A percentile compares a stretch with the other conserved stretches of the same genome.
Evolutionary conservation across 2,113 vertebrate genomes (phyloP).

Genomic region (Engystomops pustulosus): DNA sequence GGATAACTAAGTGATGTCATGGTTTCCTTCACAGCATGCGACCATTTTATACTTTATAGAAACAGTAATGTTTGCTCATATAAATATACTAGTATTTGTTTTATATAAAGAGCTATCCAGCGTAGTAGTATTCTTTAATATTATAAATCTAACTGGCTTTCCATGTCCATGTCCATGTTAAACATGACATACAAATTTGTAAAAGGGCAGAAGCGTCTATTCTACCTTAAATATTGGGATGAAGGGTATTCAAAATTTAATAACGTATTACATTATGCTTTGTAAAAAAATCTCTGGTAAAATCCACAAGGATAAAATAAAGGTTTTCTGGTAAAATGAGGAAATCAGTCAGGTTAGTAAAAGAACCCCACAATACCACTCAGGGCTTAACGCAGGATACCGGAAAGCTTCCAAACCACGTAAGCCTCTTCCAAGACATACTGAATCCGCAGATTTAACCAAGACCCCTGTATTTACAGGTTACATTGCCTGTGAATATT

Average conservation of each 20-base stretch:
- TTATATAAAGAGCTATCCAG: too few relatives aligned
- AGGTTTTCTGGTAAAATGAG: constrained; percentile 28
- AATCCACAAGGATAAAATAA: constrained; percentile 20
- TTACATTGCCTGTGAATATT: background rate
- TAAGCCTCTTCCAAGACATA: constrained; percentile 28
- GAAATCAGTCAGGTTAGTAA: constrained; percentile 34
- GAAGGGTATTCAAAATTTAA: background rate
- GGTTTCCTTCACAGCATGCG: too few relatives aligned
- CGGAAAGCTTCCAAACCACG: constrained; percentile 27
- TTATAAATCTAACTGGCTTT: too few relatives aligned
- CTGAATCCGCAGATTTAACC: constrained; percentile 5
- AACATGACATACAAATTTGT: too few relatives aligned
- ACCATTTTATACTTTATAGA: too few relatives aligned
- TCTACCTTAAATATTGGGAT: background rate
- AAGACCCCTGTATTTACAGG: background rate
- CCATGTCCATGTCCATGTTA: too few relatives aligned
- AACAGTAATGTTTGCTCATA: too few relatives aligned
- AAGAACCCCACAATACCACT: constrained; percentile 35
- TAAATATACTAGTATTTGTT: too few relatives aligned
- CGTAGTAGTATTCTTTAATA: too few relatives aligned
- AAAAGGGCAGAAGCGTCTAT: background rate
- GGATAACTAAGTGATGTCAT: too few relatives aligned
- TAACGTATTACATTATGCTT: background rate
- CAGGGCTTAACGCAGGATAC: constrained; percentile 18
- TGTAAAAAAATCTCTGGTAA: background rate